Evolutionary conservation across 2,888 invertebrate genomes (phyloP), one percentile per base, ranked within the genome.

Genomic region (Drosophila stalkeri): DNA sequence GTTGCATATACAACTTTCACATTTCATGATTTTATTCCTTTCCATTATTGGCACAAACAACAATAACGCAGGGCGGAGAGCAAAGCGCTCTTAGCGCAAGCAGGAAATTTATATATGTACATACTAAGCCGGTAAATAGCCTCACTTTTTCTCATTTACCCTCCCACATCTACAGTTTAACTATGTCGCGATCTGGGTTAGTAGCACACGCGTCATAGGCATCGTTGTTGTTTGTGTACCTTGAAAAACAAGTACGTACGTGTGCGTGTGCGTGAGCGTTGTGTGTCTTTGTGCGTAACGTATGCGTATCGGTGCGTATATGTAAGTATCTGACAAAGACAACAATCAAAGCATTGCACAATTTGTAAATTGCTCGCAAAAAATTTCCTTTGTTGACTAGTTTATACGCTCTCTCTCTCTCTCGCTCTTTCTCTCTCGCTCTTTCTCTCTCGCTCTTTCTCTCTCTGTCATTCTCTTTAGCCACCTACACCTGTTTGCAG

Each of bases 401-500:
- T 41, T 31, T 76, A 27, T 44, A 62, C 69, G 70, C 64, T 76
- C 71, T 77, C 46, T 41, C 47, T 27, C 69, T 72, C 61, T 74
- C 74, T 68, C 49, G 70, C 64, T 76, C 71, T 77, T 23, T 41
- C 47, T 27, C 69, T 72, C 61, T 74, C 74, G n/a, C n/a, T n/a
- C n/a, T n/a, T 68, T 46, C 64, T 76, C 71, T 77, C 46, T 41
- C 47, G 16, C 69, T 72, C 61, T 74, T 71, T 68, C 49, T 44
- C 66, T 65, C 61, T 68, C 68, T 77, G 52, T 39, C 43, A 33
- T 60, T 63, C 35, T 52, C 37, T 35, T 46, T 64, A 39, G 18
- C 35, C 51, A 52, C 52, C 61, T 80, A 72, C 89, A 86, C 81
- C 79, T 81, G 89, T 71, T 83, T 81, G 77, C 77, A 81, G 89